Percentiles rank a stretch among this genome's conserved stretches.
phyloP scores from a whole-genome alignment of 2,113 vertebrate species.

The Pungitius pungitius region DNA sequence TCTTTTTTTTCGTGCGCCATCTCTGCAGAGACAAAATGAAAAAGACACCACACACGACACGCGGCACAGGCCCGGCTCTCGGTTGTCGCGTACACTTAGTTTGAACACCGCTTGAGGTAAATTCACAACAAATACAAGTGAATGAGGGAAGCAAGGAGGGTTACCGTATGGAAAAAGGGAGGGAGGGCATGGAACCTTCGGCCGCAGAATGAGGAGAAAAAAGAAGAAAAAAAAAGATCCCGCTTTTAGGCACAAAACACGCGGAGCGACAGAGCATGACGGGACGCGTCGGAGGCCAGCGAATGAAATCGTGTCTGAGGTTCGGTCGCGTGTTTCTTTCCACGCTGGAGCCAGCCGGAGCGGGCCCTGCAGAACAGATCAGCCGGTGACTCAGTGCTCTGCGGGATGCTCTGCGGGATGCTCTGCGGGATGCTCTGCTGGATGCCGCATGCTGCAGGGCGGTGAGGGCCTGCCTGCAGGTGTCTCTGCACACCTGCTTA shows the following conservation, averaged over 20 bases:
- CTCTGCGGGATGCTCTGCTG: too few relatives aligned
- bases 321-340: conserved; percentile 58
- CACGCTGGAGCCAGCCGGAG: conserved; percentile 42
- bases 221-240: conserved; percentile 55
- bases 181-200: conserved; percentile 32
- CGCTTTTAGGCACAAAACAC: conserved; percentile 58
- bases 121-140: conserved; percentile 2
- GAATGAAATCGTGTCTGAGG: conserved; percentile 66
- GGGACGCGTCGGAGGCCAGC: conserved; percentile 46
- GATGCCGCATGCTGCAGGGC: background rate
- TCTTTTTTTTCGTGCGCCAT: conserved; percentile 11
- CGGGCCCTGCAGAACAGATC: conserved; percentile 57
- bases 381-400: conserved; percentile 16
- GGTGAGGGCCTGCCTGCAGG: background rate
- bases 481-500: background rate
- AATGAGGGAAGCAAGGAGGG: background rate
- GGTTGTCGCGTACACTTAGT: conserved; percentile 28
- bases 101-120: conserved; percentile 8
- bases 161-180: conserved; percentile 52
- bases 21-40: background rate
- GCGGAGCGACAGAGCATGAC: conserved; percentile 66
- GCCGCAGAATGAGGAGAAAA: conserved; percentile 38
- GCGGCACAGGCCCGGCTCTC: background rate
- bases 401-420: too few relatives aligned
- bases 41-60: background rate